phyloP scores from a whole-genome alignment of 2,888 invertebrate genomes.

The Drosophila prolongata region DNA sequence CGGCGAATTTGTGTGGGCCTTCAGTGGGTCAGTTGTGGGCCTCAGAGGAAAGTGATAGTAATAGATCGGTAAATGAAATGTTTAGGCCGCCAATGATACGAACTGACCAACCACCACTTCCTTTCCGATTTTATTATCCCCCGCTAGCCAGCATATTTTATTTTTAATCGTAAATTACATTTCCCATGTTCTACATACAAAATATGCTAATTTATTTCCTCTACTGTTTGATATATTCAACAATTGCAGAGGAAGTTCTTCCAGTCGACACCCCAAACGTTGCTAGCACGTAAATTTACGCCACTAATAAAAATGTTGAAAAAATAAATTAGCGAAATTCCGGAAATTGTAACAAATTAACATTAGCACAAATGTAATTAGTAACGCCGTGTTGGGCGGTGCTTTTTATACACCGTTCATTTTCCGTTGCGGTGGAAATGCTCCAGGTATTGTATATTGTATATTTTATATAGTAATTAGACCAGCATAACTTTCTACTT shows the following conservation, averaged over 20 bases:
- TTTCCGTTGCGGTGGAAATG: constrained; percentile 13
- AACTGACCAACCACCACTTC: background rate
- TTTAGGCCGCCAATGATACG: background rate
- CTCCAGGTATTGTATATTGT: constrained; percentile 18
- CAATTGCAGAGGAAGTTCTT: constrained; percentile 65
- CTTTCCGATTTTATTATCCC: background rate
- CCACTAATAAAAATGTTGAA: constrained; percentile 69
- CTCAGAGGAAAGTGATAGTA: constrained; percentile 39
- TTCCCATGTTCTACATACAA: constrained; percentile 24
- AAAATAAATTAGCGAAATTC: constrained; percentile 75
- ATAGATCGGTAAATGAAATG: constrained; percentile 23
- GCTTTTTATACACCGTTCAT: constrained; percentile 13
- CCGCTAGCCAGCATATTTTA: background rate
- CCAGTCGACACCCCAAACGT: constrained; percentile 48
- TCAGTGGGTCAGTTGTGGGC: constrained; percentile 43
- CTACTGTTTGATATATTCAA: constrained; percentile 27
- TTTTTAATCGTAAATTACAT: constrained; percentile 3
- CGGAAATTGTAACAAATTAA: constrained; percentile 83
- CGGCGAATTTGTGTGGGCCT: constrained; percentile 27
- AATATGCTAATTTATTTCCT: constrained; percentile 65
- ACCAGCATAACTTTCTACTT: constrained; percentile 1
- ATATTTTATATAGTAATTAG: constrained; percentile 16
- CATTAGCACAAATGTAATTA: constrained; percentile 79
- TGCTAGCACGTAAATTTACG: constrained; percentile 60
- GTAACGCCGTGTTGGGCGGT: constrained; percentile 66